These are phyloP conservation scores for Rhabdomys dilectus DNA, from an alignment of 2,113 vertebrate genomes.

Conservation along the genomic window DNA sequence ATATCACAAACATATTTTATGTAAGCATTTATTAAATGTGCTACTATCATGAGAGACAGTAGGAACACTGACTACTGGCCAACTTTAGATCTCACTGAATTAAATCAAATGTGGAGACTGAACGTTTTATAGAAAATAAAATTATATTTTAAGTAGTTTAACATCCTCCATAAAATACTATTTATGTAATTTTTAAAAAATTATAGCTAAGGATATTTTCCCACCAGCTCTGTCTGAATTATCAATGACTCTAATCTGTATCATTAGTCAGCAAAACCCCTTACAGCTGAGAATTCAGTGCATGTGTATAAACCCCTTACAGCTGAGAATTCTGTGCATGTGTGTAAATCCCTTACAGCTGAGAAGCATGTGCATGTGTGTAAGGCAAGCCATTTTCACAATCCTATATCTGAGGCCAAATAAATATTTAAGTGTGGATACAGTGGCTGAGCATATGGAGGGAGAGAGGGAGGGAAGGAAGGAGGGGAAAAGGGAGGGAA, in stretches of 20 bases:
- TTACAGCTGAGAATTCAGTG: not conserved
- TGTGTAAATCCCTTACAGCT: not conserved
- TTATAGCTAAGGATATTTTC: not conserved
- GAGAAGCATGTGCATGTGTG: not conserved
- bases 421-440: not conserved
- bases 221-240: not conserved
- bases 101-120: constrained; percentile 19
- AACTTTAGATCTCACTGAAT: constrained; percentile 21
- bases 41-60: not conserved
- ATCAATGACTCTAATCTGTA: not conserved
- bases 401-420: not conserved
- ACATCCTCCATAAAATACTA: constrained; percentile 4
- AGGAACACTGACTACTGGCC: not conserved
- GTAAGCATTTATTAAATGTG: constrained; percentile 4
- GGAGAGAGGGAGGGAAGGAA: not conserved
- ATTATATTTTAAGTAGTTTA: constrained; percentile 38
- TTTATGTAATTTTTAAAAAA: constrained; percentile 23
- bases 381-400: constrained; percentile 11
- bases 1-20: not conserved
- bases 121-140: constrained; percentile 18
- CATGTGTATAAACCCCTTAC: not conserved
- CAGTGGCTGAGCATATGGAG: not conserved
- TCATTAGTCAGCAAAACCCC: constrained; percentile 17
- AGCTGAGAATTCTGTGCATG: not conserved
- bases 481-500: too few relatives aligned